Conservation (phyloP, 2,113 vertebrate genomes). For the Nycticebus coucang region DNA sequence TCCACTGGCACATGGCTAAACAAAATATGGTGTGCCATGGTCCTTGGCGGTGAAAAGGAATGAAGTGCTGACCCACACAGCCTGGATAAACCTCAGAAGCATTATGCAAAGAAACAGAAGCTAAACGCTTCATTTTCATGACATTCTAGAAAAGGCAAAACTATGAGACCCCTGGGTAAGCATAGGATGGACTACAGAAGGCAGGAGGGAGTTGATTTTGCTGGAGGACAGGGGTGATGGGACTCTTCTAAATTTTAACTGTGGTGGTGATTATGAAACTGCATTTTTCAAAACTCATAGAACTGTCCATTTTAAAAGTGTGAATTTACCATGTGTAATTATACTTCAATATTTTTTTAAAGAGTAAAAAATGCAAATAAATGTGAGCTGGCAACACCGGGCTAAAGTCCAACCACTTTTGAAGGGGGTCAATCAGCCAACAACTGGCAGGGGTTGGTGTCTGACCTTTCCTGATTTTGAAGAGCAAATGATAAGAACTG, state of each 20-base stretch:
- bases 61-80: no score
- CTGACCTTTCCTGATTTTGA: background rate
- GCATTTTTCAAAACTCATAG: background rate
- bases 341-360: background rate
- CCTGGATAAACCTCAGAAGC: background rate
- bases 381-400: background rate
- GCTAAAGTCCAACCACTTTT: background rate
- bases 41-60: background rate
- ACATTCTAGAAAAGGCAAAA: background rate
- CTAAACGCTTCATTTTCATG: background rate
- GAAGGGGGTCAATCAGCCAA: conserved; percentile 20
- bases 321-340: background rate
- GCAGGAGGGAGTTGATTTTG: background rate
- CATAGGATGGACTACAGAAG: background rate
- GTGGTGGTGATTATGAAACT: background rate
- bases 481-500: background rate
- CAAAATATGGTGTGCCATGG: no score
- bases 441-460: background rate
- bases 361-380: background rate
- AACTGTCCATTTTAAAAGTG: background rate
- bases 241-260: background rate
- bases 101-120: background rate
- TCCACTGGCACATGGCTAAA: background rate
- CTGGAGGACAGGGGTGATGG: background rate
- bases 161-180: no score